Percentiles rank a stretch among this genome's conserved stretches.
Evolutionary conservation across 2,888 invertebrate species (phyloP).

Genomic region (Phengaris alcon): DNA sequence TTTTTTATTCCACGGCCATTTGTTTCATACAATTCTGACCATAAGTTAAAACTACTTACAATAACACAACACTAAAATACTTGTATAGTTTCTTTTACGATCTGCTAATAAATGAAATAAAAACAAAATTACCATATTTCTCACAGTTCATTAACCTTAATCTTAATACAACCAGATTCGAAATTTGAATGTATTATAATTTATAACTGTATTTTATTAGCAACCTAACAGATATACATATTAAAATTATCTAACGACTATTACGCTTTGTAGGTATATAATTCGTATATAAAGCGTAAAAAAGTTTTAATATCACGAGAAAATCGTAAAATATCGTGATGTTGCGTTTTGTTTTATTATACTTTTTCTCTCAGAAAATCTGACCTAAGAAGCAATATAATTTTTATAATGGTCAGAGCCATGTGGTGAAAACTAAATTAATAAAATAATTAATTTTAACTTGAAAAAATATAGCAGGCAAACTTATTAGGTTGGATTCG

Average conservation of each 20-base stretch:
- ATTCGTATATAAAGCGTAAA: neutral
- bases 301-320: neutral
- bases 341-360: neutral
- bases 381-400: no score
- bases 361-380: no score
- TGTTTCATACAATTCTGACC: neutral
- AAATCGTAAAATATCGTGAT: neutral
- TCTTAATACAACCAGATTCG: conserved; percentile 1
- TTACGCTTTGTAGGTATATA: no score
- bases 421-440: no score
- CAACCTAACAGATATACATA: neutral
- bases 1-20: no score
- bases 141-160: conserved; percentile 18
- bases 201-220: conserved; percentile 4
- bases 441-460: neutral
- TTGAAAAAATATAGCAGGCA: neutral
- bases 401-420: no score
- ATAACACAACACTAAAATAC: neutral
- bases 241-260: neutral
- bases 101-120: conserved; percentile 16
- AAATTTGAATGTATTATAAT: neutral
- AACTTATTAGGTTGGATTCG: neutral
- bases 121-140: neutral
- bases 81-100: neutral
- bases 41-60: neutral